Evolutionary conservation across 2,888 invertebrate species (phyloP).

Genomic region (Salpingus planirostris): DNA sequence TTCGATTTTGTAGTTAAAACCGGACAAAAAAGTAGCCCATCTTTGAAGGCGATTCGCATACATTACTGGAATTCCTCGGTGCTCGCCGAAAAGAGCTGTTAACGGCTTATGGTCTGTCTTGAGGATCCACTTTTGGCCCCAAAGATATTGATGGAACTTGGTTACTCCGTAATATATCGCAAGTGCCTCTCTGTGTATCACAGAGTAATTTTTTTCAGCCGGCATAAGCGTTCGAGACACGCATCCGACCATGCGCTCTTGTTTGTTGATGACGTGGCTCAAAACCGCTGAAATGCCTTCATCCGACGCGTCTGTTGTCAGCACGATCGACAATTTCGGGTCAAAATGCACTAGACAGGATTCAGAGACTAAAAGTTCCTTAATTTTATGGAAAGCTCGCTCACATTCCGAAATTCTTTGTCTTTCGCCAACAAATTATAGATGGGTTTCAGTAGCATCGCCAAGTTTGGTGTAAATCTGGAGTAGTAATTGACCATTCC

Average conservation of each 20-base stretch:
- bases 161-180: constrained; percentile 10
- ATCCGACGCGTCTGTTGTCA: constrained; percentile 13
- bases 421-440: constrained; percentile 9
- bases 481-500: constrained; percentile 30
- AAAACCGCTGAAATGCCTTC: constrained; percentile 9
- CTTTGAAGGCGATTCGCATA: constrained; percentile 9
- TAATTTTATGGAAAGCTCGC: constrained; percentile 5
- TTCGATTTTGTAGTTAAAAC: constrained; percentile 8
- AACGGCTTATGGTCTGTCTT: constrained; percentile 8
- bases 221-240: constrained; percentile 12
- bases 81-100: constrained; percentile 6
- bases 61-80: constrained; percentile 8
- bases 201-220: no score
- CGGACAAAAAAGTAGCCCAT: no score
- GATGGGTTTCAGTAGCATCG: constrained; percentile 11
- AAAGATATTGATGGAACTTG: constrained; percentile 6
- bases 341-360: constrained; percentile 8
- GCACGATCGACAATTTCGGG: constrained; percentile 10
- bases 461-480: constrained; percentile 25
- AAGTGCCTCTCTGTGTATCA: no score
- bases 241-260: constrained; percentile 8
- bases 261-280: constrained; percentile 6
- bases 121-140: constrained; percentile 2
- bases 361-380: constrained; percentile 3
- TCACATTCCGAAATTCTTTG: constrained; percentile 8